Evolutionary conservation across 2,113 vertebrate genomes (phyloP).

Genomic region (Ictalurus punctatus): DNA sequence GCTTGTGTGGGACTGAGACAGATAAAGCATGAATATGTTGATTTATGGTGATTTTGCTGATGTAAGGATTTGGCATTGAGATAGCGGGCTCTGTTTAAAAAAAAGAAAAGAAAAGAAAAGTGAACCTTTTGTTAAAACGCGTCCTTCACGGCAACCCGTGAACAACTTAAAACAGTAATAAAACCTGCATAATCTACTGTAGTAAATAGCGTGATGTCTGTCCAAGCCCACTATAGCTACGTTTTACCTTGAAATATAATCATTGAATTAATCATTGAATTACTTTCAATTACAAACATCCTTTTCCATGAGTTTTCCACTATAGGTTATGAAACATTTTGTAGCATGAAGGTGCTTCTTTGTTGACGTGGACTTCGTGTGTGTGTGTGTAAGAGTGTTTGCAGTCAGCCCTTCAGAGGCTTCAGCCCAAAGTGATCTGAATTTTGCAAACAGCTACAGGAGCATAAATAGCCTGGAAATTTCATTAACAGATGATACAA

Average conservation of each 20-base stretch:
- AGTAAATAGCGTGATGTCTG: not conserved
- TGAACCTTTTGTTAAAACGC: not conserved
- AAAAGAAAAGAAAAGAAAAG: not conserved
- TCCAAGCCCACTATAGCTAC: not conserved
- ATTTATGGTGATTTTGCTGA: not conserved
- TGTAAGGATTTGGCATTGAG: not conserved
- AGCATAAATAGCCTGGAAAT: too few species aligned
- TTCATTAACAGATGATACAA: conserved; percentile 36
- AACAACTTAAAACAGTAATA: not conserved
- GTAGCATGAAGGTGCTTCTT: too few species aligned
- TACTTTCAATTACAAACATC: not conserved
- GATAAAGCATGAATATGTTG: not conserved
- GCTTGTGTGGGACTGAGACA: conserved; percentile 59
- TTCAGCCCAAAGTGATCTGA: conserved; percentile 14
- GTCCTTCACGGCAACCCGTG: not conserved
- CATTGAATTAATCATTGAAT: not conserved
- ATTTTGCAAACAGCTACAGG: not conserved
- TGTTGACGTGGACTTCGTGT: too few species aligned
- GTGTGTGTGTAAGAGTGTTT: not conserved
- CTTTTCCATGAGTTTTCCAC: not conserved
- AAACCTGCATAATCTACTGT: not conserved
- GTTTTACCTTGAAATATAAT: not conserved
- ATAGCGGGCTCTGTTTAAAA: not conserved
- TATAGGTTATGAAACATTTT: not conserved
- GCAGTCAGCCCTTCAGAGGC: not conserved